A percentile compares a stretch with the other conserved stretches of the same genome.
These are phyloP conservation scores for Mythimna ferrago DNA, from an alignment of 2,888 invertebrate genomes.

Conservation along the genomic window DNA sequence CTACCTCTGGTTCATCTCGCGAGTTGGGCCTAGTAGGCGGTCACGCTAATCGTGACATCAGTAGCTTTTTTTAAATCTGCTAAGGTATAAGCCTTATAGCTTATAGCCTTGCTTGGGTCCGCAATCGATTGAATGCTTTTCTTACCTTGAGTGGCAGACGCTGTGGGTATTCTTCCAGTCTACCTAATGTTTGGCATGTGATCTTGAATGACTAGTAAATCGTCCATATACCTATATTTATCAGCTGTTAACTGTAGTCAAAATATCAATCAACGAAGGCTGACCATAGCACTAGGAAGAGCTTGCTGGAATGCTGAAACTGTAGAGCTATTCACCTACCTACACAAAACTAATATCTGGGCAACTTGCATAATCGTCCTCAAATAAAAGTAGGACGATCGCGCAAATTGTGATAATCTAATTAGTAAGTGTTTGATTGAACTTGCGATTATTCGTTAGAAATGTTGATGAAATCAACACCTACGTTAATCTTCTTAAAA, in stretches of 20 bases:
- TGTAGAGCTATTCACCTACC: neutral
- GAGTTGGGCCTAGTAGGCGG: no score
- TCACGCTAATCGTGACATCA: no score
- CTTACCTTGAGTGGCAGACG: no score
- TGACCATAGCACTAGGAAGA: neutral
- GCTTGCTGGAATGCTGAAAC: neutral
- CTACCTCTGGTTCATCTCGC: no score
- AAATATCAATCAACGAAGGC: neutral
- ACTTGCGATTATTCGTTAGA: slow-evolving; percentile 4
- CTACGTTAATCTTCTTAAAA: neutral
- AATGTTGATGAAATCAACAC: slow-evolving; percentile 20
- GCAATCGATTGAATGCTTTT: no score
- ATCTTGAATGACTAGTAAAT: no score
- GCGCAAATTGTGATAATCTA: slow-evolving; percentile 27
- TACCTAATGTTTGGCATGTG: no score
- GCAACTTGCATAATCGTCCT: neutral
- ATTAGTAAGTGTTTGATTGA: slow-evolving; percentile 33
- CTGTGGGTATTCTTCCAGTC: no score
- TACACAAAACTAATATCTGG: neutral
- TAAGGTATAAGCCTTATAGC: no score
- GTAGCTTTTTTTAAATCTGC: no score
- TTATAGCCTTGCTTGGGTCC: no score
- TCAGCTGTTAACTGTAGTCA: neutral
- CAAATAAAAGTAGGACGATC: slow-evolving; percentile 2
- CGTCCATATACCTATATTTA: no score